Evolutionary conservation across 2,888 invertebrate genomes (phyloP), one percentile per base, ranked within the genome.

Genomic region (Torymus tubicola): DNA sequence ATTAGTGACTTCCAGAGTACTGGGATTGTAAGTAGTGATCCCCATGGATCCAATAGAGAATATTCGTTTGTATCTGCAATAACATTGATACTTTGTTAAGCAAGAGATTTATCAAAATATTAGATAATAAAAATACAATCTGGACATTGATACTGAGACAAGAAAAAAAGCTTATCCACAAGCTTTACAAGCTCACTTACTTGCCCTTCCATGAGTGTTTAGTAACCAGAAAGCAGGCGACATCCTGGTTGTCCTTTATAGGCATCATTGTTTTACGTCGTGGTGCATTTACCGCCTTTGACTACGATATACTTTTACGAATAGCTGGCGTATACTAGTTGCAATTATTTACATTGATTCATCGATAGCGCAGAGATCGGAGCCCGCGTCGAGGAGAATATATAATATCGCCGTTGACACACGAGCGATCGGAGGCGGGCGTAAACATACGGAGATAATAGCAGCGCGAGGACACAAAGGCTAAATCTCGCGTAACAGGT

Each of bases 131-230:
- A 42, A 42, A 42, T 42, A 42, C 42, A 42, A 8, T 42, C 8
- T 42, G 42, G 8, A 5, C n/a, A 8, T 42, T 42, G 42, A 42
- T 8, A 42, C 42, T 42, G 42, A 8, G 42, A 42, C 10, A 42
- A 8, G 42, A 42, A 42, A 42, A 42, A 42, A 42, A 42, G 42
- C 42, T 42, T 42, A 42, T 42, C 42, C 8, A 4, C 8, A 42
- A 42, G 42, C 42, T 42, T 42, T 8, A 42, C 42, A 42, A 42
- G 14, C 55, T 68, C 65, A 91, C 94, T 93, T 92, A 96, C 96
- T 97, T 99, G 91, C 99, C 99, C 91, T 98, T 99, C 99, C 99
- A 99, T 42, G 96, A 98, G 91, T 98, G 98, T 92, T 99, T 99
- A 55, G 97, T 98, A 89, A 99, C 98, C 89, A 97, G 94, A 92